Base-by-base conservation (phyloP, 2,888 invertebrate genomes). In the Exephanes ischioxanthus region DNA sequence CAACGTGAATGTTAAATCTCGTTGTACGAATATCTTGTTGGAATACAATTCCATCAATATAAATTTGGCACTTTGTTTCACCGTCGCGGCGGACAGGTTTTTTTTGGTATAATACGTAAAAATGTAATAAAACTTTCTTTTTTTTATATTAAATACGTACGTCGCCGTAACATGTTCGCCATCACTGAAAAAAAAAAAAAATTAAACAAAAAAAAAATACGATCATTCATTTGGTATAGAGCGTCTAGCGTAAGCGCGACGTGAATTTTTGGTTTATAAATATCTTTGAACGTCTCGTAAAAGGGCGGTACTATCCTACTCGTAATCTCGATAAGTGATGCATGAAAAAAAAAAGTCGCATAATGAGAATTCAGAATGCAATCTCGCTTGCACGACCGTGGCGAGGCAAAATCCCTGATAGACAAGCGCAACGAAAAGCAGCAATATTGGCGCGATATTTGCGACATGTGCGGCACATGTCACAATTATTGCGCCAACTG, bases 51-150 rank as follows among this genome's bases (percentile, higher is more conserved):
- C 26, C 37, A 55, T 77, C 55, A 58, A 70, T 51, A 77, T 72
- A 58, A 83, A 77, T 85, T 85, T 83, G 83, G 78, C 78, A 87
- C 78, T 80, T 78, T 58, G 58, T 26, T 61, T 68, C 67, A 79
- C 61, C 79, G 79, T 53, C 33, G 33, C 78, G 16, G 53, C 63
- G 53, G 61, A 41, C 30, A 48, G 19, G 41, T 81, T 76, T 71
- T 71, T 84, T 78, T 77, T 85, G 73, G 75, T 80, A 85, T 63
- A 19, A 30, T 79, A 71, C 70, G 83, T 87, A 87, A 30, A 87
- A 87, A 87, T 84, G 81, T 87, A 80, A 87, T 55, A 87, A 87
- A 87, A 83, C 71, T 76, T 58, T 66, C 33, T 85, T 76, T 41
- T 41, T 77, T 30, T 71, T 80, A 76, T 81, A 77, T 55, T 80